Evolutionary conservation across 2,888 invertebrate genomes (phyloP), one percentile per base, ranked within the genome.

Genomic region (Scaptodrosophila latifasciaeformis): DNA sequence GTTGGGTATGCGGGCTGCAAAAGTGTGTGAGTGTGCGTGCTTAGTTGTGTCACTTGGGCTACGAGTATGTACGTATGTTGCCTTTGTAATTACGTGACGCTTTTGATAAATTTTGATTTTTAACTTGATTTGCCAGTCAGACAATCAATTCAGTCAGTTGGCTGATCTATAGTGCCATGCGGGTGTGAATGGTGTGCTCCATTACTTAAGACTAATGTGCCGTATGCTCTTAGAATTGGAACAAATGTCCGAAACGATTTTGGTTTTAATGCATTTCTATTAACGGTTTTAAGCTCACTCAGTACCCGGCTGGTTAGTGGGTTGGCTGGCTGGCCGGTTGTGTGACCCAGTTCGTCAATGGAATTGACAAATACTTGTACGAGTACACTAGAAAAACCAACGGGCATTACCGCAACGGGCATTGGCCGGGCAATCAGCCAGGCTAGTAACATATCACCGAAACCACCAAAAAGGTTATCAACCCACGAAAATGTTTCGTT

Each of bases 241-340:
- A 79, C 72, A 74, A 72, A 72, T 35, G 15, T 17, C 57, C 54
- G 59, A 49, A 56, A 56, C 47, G 31, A 34, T 35, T 60, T 59
- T 55, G 54, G 60, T 64, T 69, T 69, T 76, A 74, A 69, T 79
- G 72, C 72, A 74, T 74, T 79, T 74, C 77, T 79, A 76, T 76
- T 74, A 74, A 74, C 80, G 67, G 72, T 71, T 71, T 59, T 10
- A 15, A 37, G 12, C 45, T n/a, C 5, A 10, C 21, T 44, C 31
- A 47, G 10, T 18, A 27, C 39, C 37, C 37, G 42, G 21, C 45
- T 50, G 52, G 42, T 51, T 54, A 47, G 15, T 34, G 13, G 34
- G 6, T 34, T 34, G 34, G 34, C 34, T 5, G 34, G 13, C 37
- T 15, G 37, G 46, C 56, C 68, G 76, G 59, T 59, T 66, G 53